A percentile compares a stretch with the other conserved stretches of the same genome.
These are phyloP conservation scores for Arothron firmamentum DNA, from an alignment of 2,113 vertebrate species.

Conservation along the genomic window DNA sequence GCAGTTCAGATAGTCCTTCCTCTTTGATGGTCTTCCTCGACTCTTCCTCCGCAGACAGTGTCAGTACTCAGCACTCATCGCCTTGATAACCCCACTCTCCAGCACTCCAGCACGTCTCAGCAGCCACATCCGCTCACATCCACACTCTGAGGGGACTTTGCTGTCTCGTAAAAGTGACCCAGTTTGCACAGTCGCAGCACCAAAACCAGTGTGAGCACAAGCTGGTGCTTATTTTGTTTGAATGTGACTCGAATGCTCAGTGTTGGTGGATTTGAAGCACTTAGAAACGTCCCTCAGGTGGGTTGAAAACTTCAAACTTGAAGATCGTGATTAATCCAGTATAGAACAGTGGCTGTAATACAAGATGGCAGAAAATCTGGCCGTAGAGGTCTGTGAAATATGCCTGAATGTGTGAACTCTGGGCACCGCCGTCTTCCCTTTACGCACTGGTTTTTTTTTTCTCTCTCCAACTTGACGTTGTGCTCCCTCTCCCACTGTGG, in stretches of 20 bases:
- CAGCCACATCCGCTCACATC: conserved; percentile 37
- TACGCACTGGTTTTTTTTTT: background rate
- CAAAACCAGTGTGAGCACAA: background rate
- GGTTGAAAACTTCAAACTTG: too few relatives aligned
- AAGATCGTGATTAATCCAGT: too few relatives aligned
- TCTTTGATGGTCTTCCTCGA: conserved; percentile 34
- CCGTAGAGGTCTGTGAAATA: too few relatives aligned
- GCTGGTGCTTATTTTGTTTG: background rate
- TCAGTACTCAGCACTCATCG: conserved; percentile 63
- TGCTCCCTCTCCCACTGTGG: conserved; percentile 1
- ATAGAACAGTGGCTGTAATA: too few relatives aligned
- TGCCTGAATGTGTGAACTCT: too few relatives aligned
- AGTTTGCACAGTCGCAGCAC: background rate
- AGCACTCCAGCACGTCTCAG: conserved; percentile 52
- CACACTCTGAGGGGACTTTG: conserved; percentile 29
- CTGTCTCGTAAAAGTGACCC: conserved; percentile 1
- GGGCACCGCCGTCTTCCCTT: too few relatives aligned
- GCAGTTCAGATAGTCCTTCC: conserved; percentile 57
- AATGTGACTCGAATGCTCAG: background rate
- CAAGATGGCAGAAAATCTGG: too few relatives aligned
- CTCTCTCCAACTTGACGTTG: conserved; percentile 4
- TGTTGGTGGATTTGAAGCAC: too few relatives aligned
- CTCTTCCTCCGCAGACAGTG: conserved; percentile 44
- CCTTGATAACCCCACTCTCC: conserved; percentile 55
- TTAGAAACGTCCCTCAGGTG: too few relatives aligned